Conservation (phyloP, 2,797 vertebrate species). For the Scarus forsteni region DNA sequence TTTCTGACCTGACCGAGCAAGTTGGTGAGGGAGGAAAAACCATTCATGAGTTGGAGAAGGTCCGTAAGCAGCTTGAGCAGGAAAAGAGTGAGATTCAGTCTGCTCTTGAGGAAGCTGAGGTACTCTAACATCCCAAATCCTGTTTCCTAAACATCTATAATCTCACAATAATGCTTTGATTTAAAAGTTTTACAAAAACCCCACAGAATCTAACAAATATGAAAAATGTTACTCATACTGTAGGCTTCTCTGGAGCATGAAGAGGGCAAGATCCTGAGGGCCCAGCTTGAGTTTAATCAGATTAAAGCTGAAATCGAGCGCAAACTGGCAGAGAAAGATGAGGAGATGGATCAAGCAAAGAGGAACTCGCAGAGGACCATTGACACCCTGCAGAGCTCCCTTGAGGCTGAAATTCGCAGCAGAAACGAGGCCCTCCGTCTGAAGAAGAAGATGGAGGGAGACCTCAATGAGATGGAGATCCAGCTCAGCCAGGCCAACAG, state of each 20-base stretch:
- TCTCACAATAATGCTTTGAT: neutral
- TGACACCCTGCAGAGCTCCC: constrained; percentile 85
- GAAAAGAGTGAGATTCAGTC: constrained; percentile 92
- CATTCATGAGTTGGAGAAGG: constrained; percentile 88
- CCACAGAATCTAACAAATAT: neutral
- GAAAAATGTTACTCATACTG: neutral
- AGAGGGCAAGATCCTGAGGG: constrained; percentile 90
- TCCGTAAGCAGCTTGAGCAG: constrained; percentile 88
- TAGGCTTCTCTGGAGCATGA: constrained; percentile 84
- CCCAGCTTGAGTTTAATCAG: constrained; percentile 91
- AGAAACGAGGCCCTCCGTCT: constrained; percentile 84
- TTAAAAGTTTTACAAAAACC: neutral
- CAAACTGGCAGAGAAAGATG: constrained; percentile 90
- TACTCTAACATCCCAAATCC: constrained; percentile 41
- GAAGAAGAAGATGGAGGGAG: constrained; percentile 91
- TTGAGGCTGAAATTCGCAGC: constrained; percentile 85
- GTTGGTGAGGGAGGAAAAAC: constrained; percentile 87
- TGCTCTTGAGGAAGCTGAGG: constrained; percentile 92
- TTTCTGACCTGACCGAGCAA: constrained; percentile 83
- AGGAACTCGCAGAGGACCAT: constrained; percentile 89
- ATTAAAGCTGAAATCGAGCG: constrained; percentile 90
- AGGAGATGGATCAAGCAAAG: constrained; percentile 92
- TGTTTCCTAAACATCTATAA: neutral
- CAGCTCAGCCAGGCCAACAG: constrained; percentile 88
- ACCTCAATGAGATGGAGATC: constrained; percentile 94